Conservation (phyloP, 2,888 invertebrate genomes). For the Philonicus albiceps region DNA sequence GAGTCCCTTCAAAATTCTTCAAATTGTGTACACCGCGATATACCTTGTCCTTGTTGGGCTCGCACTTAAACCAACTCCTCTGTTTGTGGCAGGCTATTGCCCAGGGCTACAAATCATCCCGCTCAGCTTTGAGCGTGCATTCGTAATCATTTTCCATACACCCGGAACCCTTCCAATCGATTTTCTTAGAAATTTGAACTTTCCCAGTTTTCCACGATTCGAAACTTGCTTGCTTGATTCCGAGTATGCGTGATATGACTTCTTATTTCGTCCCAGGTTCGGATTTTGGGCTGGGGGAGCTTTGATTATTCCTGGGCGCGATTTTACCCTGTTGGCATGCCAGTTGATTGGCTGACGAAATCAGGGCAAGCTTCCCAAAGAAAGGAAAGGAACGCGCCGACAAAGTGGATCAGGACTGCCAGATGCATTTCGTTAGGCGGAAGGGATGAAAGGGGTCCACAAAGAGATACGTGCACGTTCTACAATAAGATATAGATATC, state of each 20-base stretch:
- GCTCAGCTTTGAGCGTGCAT: background rate
- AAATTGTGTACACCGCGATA: background rate
- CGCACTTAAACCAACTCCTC: background rate
- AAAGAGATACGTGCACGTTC: background rate
- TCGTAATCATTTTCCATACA: background rate
- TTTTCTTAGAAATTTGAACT: constrained; percentile 18
- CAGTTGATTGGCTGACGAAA: constrained; percentile 9
- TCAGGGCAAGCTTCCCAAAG: constrained; percentile 13
- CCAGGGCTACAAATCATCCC: background rate
- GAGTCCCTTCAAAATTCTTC: background rate
- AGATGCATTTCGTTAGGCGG: background rate
- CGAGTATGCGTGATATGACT: background rate
- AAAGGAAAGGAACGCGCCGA: background rate
- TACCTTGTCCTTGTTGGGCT: background rate
- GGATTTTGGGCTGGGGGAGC: background rate
- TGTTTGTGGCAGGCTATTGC: background rate
- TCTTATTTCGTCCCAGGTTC: background rate
- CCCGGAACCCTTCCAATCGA: background rate
- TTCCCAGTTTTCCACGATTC: background rate
- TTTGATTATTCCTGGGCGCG: background rate
- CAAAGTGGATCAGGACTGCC: background rate
- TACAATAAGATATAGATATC: background rate
- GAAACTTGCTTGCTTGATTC: background rate
- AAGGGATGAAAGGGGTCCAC: background rate
- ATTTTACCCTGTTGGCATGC: background rate